phyloP scores from a whole-genome alignment of 2,888 invertebrate genomes.

The Microctonus hyperodae region DNA sequence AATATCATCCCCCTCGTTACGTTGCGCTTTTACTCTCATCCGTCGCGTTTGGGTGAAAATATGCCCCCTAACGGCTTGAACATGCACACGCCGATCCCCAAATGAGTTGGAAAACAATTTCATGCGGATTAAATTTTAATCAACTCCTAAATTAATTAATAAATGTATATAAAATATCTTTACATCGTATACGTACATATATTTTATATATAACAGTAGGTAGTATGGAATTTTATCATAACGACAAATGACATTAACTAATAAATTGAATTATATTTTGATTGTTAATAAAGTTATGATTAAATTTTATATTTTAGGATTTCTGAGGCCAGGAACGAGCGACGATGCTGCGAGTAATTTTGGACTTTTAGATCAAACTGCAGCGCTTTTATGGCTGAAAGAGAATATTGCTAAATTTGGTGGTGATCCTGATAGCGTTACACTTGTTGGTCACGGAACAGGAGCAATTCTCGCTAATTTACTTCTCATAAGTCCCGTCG shows the following conservation, averaged over 20 bases:
- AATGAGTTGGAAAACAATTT: constrained; percentile 38
- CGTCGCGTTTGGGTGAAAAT: constrained; percentile 18
- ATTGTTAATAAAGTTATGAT: constrained; percentile 6
- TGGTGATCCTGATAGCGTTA: constrained; percentile 87
- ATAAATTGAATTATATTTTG: neutral
- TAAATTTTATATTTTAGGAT: constrained; percentile 67
- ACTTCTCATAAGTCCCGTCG: constrained; percentile 90
- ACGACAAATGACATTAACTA: neutral
- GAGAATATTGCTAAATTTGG: constrained; percentile 92
- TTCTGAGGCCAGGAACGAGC: constrained; percentile 78
- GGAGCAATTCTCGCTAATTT: constrained; percentile 95
- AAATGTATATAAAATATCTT: constrained; percentile 27
- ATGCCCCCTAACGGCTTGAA: constrained; percentile 4
- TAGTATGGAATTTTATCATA: neutral
- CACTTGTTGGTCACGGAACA: constrained; percentile 93
- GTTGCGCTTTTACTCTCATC: constrained; percentile 4
- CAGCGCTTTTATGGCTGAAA: constrained; percentile 93
- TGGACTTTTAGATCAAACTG: constrained; percentile 92
- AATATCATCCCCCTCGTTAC: neutral
- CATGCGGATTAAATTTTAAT: constrained; percentile 38
- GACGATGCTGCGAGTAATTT: constrained; percentile 85
- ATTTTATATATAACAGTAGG: neutral
- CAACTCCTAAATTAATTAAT: constrained; percentile 39
- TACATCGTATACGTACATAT: neutral
- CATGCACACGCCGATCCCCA: constrained; percentile 9